Percentiles rank a stretch among this genome's conserved stretches.
Conservation (phyloP, 2,797 vertebrate genomes). For the Fringilla coelebs region DNA sequence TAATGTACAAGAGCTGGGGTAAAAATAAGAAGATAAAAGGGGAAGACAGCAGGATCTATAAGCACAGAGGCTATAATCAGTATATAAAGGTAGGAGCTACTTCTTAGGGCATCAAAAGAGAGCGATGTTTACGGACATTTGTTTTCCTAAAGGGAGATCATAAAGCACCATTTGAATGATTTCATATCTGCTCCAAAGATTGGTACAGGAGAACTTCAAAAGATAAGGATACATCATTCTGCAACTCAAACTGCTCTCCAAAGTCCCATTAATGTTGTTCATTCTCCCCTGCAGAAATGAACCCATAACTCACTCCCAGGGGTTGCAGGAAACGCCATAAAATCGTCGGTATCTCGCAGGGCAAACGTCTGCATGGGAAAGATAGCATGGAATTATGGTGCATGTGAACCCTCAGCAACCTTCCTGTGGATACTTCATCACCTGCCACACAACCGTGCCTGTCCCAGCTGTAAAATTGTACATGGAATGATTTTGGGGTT, state of each 20-base stretch:
- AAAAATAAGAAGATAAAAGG: neutral
- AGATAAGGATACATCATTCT: slow-evolving; percentile 40
- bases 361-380: slow-evolving; percentile 59
- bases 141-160: neutral
- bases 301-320: slow-evolving; percentile 35
- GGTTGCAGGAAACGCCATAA: neutral
- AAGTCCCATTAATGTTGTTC: slow-evolving; percentile 41
- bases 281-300: slow-evolving; percentile 39
- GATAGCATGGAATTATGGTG: slow-evolving; percentile 73
- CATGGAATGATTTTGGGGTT: neutral
- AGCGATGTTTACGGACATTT: neutral
- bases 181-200: slow-evolving; percentile 26
- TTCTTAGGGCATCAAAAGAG: neutral
- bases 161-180: slow-evolving; percentile 25
- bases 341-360: neutral
- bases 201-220: slow-evolving; percentile 19
- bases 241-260: slow-evolving; percentile 32
- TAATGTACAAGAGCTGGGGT: neutral
- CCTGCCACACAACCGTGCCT: slow-evolving; percentile 39
- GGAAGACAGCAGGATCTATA: neutral
- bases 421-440: slow-evolving; percentile 58
- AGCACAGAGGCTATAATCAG: neutral
- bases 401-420: slow-evolving; percentile 33
- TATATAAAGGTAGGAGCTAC: neutral
- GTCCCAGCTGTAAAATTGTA: slow-evolving; percentile 13